Percentiles rank a stretch among this genome's conserved stretches.
phyloP scores from a whole-genome alignment of 2,797 vertebrate species.

The Poeciliopsis presidionis region DNA sequence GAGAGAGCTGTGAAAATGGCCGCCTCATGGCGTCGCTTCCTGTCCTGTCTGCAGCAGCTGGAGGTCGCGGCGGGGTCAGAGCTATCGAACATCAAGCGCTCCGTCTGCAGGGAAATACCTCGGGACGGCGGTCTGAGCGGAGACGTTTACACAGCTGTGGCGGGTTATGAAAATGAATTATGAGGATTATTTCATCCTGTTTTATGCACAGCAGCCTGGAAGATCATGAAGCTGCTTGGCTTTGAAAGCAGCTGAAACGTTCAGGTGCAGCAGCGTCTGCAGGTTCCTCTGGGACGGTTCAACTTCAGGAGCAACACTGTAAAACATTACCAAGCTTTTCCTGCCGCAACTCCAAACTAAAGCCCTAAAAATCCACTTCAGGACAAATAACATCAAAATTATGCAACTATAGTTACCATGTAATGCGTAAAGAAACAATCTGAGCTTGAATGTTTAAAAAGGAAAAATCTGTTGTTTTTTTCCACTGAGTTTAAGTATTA shows the following conservation, averaged over 20 bases:
- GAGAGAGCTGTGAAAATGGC: conserved; percentile 26
- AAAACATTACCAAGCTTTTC: conserved; percentile 47
- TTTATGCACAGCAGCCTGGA: conserved; percentile 50
- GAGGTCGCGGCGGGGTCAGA: conserved; percentile 22
- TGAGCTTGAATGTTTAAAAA: not conserved
- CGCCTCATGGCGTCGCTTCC: conserved; percentile 43
- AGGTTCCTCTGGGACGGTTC: not conserved
- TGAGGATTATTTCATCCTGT: conserved; percentile 49
- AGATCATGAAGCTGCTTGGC: conserved; percentile 44
- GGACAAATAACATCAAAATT: not conserved
- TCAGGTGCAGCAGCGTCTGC: not conserved
- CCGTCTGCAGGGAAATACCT: conserved; percentile 51
- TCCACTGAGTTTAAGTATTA: not conserved
- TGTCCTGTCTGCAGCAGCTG: conserved; percentile 47
- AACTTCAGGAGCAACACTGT: conserved; percentile 39
- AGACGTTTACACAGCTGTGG: conserved; percentile 74
- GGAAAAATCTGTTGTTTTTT: not conserved
- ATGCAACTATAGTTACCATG: not conserved
- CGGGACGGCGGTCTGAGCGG: conserved; percentile 25
- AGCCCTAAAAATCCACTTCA: not conserved
- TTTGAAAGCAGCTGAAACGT: conserved; percentile 39
- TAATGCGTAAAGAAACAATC: not conserved
- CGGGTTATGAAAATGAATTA: conserved; percentile 63
- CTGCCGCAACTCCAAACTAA: not conserved
- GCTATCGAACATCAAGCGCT: conserved; percentile 52